Evolutionary conservation across 2,888 invertebrate genomes (phyloP), one percentile per base, ranked within the genome.

Genomic region (Heliconius sara): DNA sequence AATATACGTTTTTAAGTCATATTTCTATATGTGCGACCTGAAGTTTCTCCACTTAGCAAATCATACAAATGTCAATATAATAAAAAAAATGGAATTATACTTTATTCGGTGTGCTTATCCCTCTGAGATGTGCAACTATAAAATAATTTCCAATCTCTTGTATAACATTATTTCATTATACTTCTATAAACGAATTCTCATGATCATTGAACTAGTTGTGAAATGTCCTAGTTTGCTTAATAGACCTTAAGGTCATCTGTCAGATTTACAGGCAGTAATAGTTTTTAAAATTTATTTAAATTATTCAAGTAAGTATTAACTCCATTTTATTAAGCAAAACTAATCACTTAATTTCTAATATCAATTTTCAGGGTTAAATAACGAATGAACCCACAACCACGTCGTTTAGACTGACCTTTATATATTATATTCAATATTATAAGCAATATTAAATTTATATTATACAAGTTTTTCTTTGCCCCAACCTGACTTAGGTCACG

Each of bases 401-500:
- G 25, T 13, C 27, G 7, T 27, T 16, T 6, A 65, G 27, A 2
- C 65, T 10, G 10, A 65, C 63, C 2, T 27, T 27, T 27, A 13
- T 34, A 67, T 39, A 22, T 34, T n/a, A n/a, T 3, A 68, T n/a
- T 52, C 13, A 34, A 19, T 39, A 39, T 39, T 39, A 22, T 22
- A 22, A 30, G 52, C 9, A 27, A 12, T 27, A 57, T 34, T 73
- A 30, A 73, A 10, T n/a, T 43, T 2, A 57, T 27, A 2, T n/a
- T 57, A 13, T 30, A 12, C 22, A 7, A 30, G 22, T 72, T 4
- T 57, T 27, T 13, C 12, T 34, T 73, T n/a, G n/a, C 34, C 57
- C 2, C 57, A 4, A 34, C 60, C 34, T 60, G 73, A 34, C 60
- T 60, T 39, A 60, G 73, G 73, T 60, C 73, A 73, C 73, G 60